A percentile compares a stretch with the other conserved stretches of the same genome.
phyloP scores from a whole-genome alignment of 1,140 invertebrate species.

The Diuraphis noxia region DNA sequence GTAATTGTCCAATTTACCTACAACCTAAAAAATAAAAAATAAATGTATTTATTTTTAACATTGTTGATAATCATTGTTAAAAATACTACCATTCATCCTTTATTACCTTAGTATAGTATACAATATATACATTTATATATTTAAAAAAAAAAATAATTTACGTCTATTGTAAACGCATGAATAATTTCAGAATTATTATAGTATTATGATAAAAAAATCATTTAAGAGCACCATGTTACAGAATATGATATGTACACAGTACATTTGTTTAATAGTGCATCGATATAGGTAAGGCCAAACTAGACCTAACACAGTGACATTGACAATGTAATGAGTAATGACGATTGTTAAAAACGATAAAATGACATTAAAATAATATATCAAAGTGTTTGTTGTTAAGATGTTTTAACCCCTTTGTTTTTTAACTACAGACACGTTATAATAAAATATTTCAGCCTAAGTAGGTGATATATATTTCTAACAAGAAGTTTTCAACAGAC shows the following conservation, averaged over 20 bases:
- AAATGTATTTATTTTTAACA: neutral
- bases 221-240: neutral
- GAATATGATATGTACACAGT: neutral
- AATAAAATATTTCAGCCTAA: slow-evolving; percentile 10
- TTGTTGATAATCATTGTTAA: neutral
- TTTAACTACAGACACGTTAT: neutral
- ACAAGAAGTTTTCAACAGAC: slow-evolving; percentile 37
- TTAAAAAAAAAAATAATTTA: neutral
- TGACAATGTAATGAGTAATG: slow-evolving; percentile 7
- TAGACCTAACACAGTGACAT: neutral
- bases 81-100: neutral
- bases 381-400: neutral
- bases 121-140: neutral
- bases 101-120: neutral
- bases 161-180: neutral
- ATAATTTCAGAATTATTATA: neutral
- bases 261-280: neutral
- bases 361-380: neutral
- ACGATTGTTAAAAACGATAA: neutral
- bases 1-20: neutral
- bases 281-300: neutral
- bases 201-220: neutral
- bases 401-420: neutral
- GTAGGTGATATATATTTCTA: slow-evolving; percentile 32
- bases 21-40: neutral